These are phyloP conservation scores for Amazona ochrocephala DNA, from an alignment of 2,797 vertebrate species.

Conservation along the genomic window DNA sequence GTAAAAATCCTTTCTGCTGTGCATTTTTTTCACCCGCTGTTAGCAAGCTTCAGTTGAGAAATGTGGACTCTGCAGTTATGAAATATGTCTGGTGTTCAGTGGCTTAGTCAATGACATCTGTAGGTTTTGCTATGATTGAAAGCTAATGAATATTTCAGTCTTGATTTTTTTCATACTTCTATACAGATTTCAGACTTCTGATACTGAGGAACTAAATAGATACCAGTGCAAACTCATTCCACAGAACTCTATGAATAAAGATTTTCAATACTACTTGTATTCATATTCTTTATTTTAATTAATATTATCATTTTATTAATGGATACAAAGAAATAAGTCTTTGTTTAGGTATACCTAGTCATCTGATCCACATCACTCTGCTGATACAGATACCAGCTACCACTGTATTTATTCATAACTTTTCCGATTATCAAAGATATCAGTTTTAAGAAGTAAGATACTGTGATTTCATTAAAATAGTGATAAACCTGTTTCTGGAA, in stretches of 20 bases:
- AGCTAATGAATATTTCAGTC: not conserved
- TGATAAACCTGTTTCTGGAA: rapidly evolving
- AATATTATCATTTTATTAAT: not conserved
- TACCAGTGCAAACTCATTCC: not conserved
- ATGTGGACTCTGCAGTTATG: not conserved
- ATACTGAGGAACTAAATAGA: not conserved
- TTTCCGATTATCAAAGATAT: not conserved
- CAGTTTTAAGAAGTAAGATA: not conserved
- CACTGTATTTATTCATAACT: not conserved
- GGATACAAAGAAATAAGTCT: not conserved
- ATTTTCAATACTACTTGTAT: not conserved
- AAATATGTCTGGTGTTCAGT: not conserved
- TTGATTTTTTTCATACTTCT: not conserved
- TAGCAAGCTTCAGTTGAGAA: not conserved
- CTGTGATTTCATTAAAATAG: not conserved
- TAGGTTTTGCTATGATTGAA: not conserved
- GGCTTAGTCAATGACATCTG: not conserved
- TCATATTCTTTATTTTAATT: not conserved
- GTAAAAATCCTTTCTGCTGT: not conserved
- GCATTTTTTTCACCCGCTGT: not conserved
- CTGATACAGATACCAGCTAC: not conserved
- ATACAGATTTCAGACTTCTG: not conserved
- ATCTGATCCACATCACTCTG: not conserved
- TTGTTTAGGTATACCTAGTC: not conserved
- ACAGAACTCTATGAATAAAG: not conserved